Percentiles rank a stretch among this genome's conserved stretches.
phyloP scores from a whole-genome alignment of 2,888 invertebrate genomes.

The Vanessa cardui region DNA sequence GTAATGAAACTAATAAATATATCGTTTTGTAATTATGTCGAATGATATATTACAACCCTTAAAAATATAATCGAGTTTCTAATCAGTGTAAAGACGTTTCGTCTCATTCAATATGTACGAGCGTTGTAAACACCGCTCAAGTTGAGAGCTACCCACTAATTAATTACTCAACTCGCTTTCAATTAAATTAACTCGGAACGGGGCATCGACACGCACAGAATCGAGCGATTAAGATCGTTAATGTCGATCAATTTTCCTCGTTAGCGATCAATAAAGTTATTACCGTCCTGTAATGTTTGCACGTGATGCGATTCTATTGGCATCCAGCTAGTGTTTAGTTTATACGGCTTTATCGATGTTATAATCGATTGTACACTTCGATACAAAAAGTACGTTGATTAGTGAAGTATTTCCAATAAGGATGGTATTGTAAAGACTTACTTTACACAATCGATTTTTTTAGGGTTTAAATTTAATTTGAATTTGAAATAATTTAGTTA shows the following conservation, averaged over 20 bases:
- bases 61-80: conserved; percentile 9
- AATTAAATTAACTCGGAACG: conserved; percentile 80
- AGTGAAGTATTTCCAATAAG: neutral
- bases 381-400: conserved; percentile 14
- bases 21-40: neutral
- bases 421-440: neutral
- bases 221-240: conserved; percentile 78
- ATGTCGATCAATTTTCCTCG: conserved; percentile 49
- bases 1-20: no score
- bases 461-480: neutral
- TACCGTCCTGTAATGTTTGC: conserved; percentile 42
- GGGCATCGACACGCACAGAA: conserved; percentile 76
- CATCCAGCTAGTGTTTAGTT: conserved; percentile 26
- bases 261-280: conserved; percentile 72
- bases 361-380: conserved; percentile 11
- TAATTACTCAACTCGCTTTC: conserved; percentile 81
- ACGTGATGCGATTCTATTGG: conserved; percentile 27
- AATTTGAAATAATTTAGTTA: no score
- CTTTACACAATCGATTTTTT: neutral
- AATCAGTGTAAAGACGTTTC: conserved; percentile 23
- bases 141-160: conserved; percentile 78
- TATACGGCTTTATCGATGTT: conserved; percentile 17
- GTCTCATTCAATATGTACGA: conserved; percentile 56
- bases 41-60: neutral
- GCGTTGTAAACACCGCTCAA: conserved; percentile 71